Percentiles rank a stretch among this genome's conserved stretches.
Conservation (phyloP, 1,140 invertebrate species). For the Platorchestia sp. region DNA sequence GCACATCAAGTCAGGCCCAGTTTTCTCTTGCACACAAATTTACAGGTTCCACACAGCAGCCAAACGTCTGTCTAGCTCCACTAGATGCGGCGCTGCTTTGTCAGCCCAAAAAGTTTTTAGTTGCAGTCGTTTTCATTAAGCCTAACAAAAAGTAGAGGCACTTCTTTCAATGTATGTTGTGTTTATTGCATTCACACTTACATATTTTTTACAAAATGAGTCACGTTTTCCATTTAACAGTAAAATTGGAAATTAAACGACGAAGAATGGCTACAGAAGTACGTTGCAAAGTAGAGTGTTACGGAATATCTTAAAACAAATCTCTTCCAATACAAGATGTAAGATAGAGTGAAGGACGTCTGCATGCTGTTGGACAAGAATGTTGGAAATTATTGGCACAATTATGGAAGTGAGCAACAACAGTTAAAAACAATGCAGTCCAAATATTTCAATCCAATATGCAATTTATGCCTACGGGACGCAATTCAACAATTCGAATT, state of each 20-base stretch:
- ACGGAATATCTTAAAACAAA: background rate
- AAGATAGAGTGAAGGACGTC: background rate
- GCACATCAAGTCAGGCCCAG: background rate
- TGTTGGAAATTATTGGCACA: background rate
- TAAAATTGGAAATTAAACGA: constrained; percentile 15
- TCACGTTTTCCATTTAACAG: constrained; percentile 7
- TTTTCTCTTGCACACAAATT: background rate
- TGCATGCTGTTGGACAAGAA: background rate
- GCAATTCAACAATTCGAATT: no score
- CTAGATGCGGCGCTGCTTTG: background rate
- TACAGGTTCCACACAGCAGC: background rate
- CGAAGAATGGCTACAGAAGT: background rate
- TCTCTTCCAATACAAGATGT: constrained; percentile 3
- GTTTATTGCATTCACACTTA: constrained; percentile 46
- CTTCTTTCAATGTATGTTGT: constrained; percentile 47
- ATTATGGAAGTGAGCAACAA: background rate
- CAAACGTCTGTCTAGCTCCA: background rate
- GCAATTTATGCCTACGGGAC: no score
- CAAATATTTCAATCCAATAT: no score
- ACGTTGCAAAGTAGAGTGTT: background rate
- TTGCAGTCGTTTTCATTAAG: background rate
- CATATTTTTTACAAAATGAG: background rate
- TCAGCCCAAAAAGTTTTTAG: background rate
- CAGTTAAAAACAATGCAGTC: no score
- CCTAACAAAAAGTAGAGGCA: constrained; percentile 48